phyloP scores from a whole-genome alignment of 1,140 invertebrate species.

The Odontomachus brunneus region DNA sequence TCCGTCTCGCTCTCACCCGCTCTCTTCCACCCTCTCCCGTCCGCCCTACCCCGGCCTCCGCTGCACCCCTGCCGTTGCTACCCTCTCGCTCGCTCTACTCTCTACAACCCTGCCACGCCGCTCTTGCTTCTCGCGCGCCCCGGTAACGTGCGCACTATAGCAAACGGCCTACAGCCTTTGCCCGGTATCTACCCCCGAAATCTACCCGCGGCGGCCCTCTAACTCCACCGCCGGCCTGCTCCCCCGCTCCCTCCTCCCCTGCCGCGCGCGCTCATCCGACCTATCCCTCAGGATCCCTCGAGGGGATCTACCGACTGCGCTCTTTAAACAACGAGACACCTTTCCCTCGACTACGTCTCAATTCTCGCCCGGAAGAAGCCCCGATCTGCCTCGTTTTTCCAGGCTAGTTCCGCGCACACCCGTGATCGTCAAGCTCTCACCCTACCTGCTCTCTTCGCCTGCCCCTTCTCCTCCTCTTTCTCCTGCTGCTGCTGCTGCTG shows the following conservation, averaged over 20 bases:
- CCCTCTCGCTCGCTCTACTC: slow-evolving; percentile 47
- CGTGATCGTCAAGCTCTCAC: slow-evolving; percentile 35
- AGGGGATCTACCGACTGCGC: slow-evolving; percentile 74
- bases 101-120: slow-evolving; percentile 34
- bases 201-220: slow-evolving; percentile 65
- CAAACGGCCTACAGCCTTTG: slow-evolving; percentile 74
- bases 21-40: slow-evolving; percentile 5
- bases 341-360: slow-evolving; percentile 75
- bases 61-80: slow-evolving; percentile 50
- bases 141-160: slow-evolving; percentile 67
- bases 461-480: no score
- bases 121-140: slow-evolving; percentile 24
- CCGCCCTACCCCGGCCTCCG: slow-evolving; percentile 25
- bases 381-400: slow-evolving; percentile 72
- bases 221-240: slow-evolving; percentile 25
- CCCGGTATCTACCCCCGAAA: slow-evolving; percentile 74
- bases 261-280: slow-evolving; percentile 12
- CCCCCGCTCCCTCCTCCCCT: not conserved
- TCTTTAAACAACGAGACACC: slow-evolving; percentile 77
- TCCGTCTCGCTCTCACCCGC: slow-evolving; percentile 50
- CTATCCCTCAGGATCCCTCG: slow-evolving; percentile 64
- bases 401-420: slow-evolving; percentile 54
- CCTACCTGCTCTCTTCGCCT: slow-evolving; percentile 1
- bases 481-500: not conserved
- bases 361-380: slow-evolving; percentile 74